Conservation (phyloP, 2,797 vertebrate species). For the Chelon auratus region DNA sequence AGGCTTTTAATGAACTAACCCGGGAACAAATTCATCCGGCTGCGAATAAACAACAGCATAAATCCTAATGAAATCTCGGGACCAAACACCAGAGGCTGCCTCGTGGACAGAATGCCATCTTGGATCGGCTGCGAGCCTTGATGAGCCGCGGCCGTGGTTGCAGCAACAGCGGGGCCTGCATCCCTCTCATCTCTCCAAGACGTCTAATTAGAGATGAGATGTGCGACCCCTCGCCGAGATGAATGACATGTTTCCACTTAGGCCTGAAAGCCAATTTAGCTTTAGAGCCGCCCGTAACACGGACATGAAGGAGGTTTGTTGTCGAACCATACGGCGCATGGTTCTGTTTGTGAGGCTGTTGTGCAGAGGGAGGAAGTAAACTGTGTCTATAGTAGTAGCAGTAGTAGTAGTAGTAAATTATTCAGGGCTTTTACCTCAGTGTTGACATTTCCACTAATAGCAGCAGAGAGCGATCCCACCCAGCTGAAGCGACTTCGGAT, state of each 20-base stretch:
- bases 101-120: slow-evolving; percentile 28
- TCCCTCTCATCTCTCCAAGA: slow-evolving; percentile 55
- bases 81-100: slow-evolving; percentile 6
- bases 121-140: slow-evolving; percentile 35
- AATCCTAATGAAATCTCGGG: background rate
- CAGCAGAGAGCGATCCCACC: slow-evolving; percentile 26
- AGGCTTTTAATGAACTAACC: background rate
- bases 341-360: slow-evolving; percentile 10
- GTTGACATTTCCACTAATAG: slow-evolving; percentile 71
- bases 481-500: slow-evolving; percentile 35
- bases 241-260: slow-evolving; percentile 56
- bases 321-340: background rate
- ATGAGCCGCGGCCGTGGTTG: slow-evolving; percentile 20
- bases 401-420: slow-evolving; percentile 57
- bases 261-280: slow-evolving; percentile 32
- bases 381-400: slow-evolving; percentile 17
- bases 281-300: background rate
- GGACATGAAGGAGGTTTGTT: slow-evolving; percentile 1
- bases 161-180: slow-evolving; percentile 41
- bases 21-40: background rate
- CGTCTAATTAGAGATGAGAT: slow-evolving; percentile 65
- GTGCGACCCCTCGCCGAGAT: slow-evolving; percentile 39
- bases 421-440: slow-evolving; percentile 64
- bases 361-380: slow-evolving; percentile 11
- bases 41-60: background rate